Base-by-base conservation (phyloP, 35 echinoderm and acorn worm genomes). In the Ptychodera flava region DNA sequence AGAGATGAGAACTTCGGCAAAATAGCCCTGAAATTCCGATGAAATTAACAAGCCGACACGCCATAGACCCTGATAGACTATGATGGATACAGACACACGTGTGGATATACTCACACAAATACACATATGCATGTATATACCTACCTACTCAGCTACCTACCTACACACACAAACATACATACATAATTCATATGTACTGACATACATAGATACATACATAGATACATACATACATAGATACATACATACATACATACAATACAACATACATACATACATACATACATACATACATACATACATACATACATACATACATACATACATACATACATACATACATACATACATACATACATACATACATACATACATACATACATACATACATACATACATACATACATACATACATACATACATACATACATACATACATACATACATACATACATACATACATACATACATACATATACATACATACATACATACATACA, bases 251-350 rank as follows among this genome's bases (percentile, higher is more conserved):
- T 36, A 85, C 38, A 45, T 36, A 85, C 38, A 85, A 6, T 37
- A 37, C 34, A 6, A 85, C 38, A 85, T 36, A 85, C 38, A 85
- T 36, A 85, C 38, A 85, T 16, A 85, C 16, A 38, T 34, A 35
- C 35, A 85, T 85, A 36, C 38, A 85, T 36, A 85, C 16, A 85
- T 36, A 85, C 16, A 85, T 36, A 85, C 16, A 85, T 31, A 85
- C 16, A 36, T 36, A 85, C 16, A 85, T 85, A 85, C 31, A 85
- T 85, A 85, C 16, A 85, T 85, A 85, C 16, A 85, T 85, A 85
- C 31, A 85, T 85, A 85, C 16, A 85, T 85, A 22, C 32, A 31
- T 31, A 85, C 31, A 85, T 34, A 85, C 31, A 85, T 34, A 85
- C 31, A 38, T 34, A 85, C 31, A 85, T 36, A 85, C 31, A 85